Evolutionary conservation across 2,113 vertebrate species (phyloP).

Genomic region (Tetrao urogallus): DNA sequence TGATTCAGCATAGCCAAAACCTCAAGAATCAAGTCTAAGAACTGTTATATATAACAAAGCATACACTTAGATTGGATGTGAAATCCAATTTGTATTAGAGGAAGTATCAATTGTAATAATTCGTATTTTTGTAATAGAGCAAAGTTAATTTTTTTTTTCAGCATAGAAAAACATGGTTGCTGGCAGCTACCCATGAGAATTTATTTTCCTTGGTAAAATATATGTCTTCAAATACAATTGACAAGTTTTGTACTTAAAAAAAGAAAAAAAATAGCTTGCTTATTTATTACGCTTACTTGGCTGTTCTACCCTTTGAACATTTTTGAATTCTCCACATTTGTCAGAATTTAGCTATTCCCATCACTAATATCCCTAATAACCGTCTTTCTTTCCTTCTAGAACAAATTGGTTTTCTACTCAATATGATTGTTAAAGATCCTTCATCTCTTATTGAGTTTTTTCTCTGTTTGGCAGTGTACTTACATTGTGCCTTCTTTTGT

Average conservation of each 20-base stretch:
- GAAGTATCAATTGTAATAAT: neutral
- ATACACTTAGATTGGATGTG: neutral
- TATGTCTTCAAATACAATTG: neutral
- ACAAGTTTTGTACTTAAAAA: neutral
- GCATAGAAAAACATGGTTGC: neutral
- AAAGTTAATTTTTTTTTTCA: neutral
- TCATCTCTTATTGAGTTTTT: neutral
- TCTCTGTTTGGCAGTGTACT: neutral
- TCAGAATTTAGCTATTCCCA: neutral
- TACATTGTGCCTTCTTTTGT: neutral
- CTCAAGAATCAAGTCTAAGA: neutral
- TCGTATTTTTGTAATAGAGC: neutral
- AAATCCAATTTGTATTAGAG: constrained; percentile 10
- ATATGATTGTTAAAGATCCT: neutral
- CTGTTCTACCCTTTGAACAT: neutral
- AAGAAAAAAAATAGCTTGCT: neutral
- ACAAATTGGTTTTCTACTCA: neutral
- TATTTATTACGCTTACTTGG: neutral
- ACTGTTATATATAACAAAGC: neutral
- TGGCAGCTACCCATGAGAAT: neutral
- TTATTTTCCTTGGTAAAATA: neutral
- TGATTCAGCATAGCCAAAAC: neutral
- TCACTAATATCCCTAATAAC: neutral
- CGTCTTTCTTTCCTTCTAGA: neutral
- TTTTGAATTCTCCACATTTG: neutral